Evolutionary conservation across 2,888 invertebrate genomes (phyloP), one percentile per base, ranked within the genome.

Genomic region (Eucera pruinosa): DNA sequence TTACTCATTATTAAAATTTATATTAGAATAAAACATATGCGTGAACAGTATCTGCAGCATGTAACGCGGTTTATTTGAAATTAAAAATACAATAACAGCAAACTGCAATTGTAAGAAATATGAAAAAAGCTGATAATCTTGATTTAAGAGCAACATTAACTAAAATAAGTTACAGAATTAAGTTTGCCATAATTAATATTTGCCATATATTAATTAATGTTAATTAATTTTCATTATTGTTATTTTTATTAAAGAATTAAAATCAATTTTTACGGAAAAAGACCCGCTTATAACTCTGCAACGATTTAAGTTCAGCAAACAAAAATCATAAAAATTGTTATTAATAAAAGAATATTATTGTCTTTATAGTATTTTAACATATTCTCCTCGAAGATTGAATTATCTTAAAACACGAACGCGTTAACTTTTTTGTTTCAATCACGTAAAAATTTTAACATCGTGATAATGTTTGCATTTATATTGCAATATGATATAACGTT

Each of bases 21-120:
- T 27, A 48, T 66, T 58, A 23, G 30, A 41, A 36, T 30, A 45
- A 71, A 71, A 65, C 54, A 39, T 54, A 71, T 61, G 54, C 54
- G 11, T 27, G 52, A 67, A 18, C 23, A 9, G 33, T 33, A 47
- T 58, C 45, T 80, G 48, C 43, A 27, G 23, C 60, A 54, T 61
- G 62, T 52, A 64, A 65, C 78, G 83, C 83, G 83, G 78, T 54
- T 77, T 15, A 52, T 69, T 83, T 81, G 62, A 83, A 83, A 27
- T 60, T 67, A 72, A 70, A 48, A 41, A 27, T 68, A 33, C 48
- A 54, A 20, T 30, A 48, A 25, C 15, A 7, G 50, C 18, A 25
- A 54, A 45, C 30, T 13, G 45, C 6, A 39, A 45, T 57, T 57
- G 39, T 47, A 41, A 33, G 60, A 60, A 57, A 39, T 9, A 39